Evolutionary conservation across 2,888 invertebrate species (phyloP), one percentile per base, ranked within the genome.

Genomic region (Trichogramma evanescens): DNA sequence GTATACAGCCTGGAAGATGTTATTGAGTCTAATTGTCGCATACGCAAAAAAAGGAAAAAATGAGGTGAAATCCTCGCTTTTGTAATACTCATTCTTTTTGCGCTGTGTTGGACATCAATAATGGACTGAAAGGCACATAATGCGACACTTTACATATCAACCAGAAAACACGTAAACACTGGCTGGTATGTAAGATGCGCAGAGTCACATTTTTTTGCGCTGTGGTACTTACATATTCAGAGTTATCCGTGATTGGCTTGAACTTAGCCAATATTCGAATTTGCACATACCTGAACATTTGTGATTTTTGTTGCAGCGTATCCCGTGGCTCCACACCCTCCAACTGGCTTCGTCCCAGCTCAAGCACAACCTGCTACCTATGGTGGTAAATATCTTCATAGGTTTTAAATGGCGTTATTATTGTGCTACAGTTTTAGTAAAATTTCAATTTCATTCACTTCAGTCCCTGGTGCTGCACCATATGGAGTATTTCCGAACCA

Each of bases 391-490:
- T 62, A 40, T 4, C 6, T 8, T 5, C n/a, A 50, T 50, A 42
- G 5, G 26, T 26, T 26, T 45, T 50, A 50, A 54, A 46, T 48
- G 10, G n/a, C 8, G 13, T 13, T 13, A 43, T 50, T 13, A 54
- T n/a, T 50, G 26, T 26, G 3, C 26, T 26, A 26, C 26, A 26
- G n/a, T 6, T 46, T 40, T 45, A 58, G 49, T n/a, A 44, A 41
- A n/a, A 6, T 7, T 7, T 48, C n/a, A 54, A 46, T 45, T n/a
- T 49, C 4, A 39, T 51, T 52, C 39, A n/a, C 56, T 62, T 62
- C 72, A 83, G 85, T 85, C 73, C 84, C 84, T 58, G 83, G 84
- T 50, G 84, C 84, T 8, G 80, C 82, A 3, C 84, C 85, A 56
- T 85, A 85, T 74, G 84, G 84, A 59, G 79, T 84, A 68, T 79